A percentile compares a stretch with the other conserved stretches of the same genome.
These are phyloP conservation scores for Leucophora obtusa DNA, from an alignment of 2,888 invertebrate species.

Conservation along the genomic window DNA sequence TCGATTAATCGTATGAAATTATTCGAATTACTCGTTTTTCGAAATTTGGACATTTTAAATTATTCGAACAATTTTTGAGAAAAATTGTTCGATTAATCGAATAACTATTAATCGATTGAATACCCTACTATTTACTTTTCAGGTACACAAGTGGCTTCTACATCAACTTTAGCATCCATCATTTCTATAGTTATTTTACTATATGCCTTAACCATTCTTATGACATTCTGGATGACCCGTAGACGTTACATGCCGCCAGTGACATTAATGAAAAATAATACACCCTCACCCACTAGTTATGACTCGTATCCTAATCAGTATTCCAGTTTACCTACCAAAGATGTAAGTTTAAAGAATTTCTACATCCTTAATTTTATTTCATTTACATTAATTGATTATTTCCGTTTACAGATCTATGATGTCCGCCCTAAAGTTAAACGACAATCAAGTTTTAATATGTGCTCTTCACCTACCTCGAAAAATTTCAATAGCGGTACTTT, in stretches of 20 bases:
- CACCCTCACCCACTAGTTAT: constrained; percentile 86
- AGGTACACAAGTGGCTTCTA: constrained; percentile 72
- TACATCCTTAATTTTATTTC: too few species aligned
- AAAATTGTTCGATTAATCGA: too few species aligned
- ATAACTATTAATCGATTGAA: too few species aligned
- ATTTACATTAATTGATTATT: neutral
- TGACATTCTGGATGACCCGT: constrained; percentile 77
- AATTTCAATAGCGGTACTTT: constrained; percentile 78
- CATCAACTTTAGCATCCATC: constrained; percentile 72
- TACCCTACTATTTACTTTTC: constrained; percentile 22
- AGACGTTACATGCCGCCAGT: constrained; percentile 76
- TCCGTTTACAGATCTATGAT: constrained; percentile 75
- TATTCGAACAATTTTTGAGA: too few species aligned
- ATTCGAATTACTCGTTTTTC: too few species aligned
- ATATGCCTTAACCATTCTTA: constrained; percentile 78
- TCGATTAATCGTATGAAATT: too few species aligned
- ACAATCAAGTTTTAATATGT: constrained; percentile 84
- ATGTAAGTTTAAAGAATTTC: constrained; percentile 80
- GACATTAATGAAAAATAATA: constrained; percentile 79
- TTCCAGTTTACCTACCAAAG: constrained; percentile 89
- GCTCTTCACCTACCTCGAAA: constrained; percentile 72
- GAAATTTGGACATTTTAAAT: too few species aligned
- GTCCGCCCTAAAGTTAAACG: constrained; percentile 81
- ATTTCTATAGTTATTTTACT: constrained; percentile 79
- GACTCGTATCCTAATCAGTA: constrained; percentile 91